Conservation (phyloP, 2,888 invertebrate species). For the Nephrotoma guestfalica region DNA sequence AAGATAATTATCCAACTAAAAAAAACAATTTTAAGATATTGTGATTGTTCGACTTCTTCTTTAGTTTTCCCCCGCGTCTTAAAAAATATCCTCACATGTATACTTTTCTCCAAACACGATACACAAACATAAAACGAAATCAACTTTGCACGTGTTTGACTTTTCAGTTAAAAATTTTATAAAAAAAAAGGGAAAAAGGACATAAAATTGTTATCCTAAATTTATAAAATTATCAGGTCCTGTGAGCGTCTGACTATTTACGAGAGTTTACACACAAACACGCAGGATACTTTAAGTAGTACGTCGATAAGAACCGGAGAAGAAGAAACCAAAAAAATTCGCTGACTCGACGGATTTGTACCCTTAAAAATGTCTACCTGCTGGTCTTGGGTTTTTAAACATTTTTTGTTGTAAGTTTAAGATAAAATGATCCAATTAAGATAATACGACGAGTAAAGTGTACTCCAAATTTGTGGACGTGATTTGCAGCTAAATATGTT, state of each 20-base stretch:
- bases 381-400: background rate
- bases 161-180: background rate
- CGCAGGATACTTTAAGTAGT: background rate
- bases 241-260: background rate
- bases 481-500: no score
- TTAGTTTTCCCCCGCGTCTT: background rate
- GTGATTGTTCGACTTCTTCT: background rate
- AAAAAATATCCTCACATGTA: background rate
- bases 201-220: background rate
- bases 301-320: background rate
- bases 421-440: background rate
- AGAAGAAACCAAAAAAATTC: background rate
- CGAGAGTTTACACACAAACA: background rate
- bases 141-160: conserved; percentile 4
- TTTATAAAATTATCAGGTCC: background rate
- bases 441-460: background rate
- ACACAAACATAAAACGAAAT: background rate
- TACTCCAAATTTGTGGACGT: background rate
- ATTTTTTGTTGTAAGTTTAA: background rate
- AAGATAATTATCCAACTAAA: background rate
- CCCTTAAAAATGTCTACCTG: background rate
- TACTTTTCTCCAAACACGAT: background rate
- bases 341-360: background rate
- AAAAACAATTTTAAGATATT: background rate
- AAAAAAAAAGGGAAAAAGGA: conserved; percentile 1